These are phyloP conservation scores for Fratercula arctica DNA, from an alignment of 2,797 vertebrate species.

Conservation along the genomic window DNA sequence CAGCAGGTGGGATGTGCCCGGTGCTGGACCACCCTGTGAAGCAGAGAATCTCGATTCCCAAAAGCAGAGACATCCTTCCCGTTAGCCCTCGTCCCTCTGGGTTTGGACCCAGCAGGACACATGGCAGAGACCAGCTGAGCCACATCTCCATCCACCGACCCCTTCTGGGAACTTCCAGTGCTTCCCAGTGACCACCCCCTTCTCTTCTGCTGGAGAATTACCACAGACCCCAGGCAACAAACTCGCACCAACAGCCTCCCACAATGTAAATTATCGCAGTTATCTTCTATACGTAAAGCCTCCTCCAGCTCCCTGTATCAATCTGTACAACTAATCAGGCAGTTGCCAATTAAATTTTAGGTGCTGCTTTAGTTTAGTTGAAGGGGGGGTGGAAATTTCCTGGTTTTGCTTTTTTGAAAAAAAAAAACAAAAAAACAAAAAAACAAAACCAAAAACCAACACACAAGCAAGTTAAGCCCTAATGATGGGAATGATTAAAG, in stretches of 20 bases:
- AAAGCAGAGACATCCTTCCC: background rate
- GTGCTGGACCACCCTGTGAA: background rate
- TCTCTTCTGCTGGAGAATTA: background rate
- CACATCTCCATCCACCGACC: background rate
- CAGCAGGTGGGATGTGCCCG: fast-evolving
- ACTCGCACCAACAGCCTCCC: background rate
- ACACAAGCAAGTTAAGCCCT: background rate
- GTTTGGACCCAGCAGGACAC: background rate
- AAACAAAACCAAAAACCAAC: too few relatives aligned
- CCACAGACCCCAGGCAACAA: background rate
- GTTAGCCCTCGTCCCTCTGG: background rate
- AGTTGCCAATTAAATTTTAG: background rate
- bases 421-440: too few relatives aligned
- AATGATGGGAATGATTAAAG: background rate
- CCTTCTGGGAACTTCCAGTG: background rate
- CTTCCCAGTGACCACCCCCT: background rate
- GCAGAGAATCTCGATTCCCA: background rate
- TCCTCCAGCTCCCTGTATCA: background rate
- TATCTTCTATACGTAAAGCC: background rate
- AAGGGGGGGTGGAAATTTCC: background rate
- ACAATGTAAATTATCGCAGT: background rate
- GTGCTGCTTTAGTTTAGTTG: background rate
- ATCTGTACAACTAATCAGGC: background rate
- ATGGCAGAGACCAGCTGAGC: background rate
- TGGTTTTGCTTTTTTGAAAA: background rate